Percentiles rank a stretch among this genome's conserved stretches.
phyloP scores from a whole-genome alignment of 2,888 invertebrate genomes.

The Tetropium fuscum region DNA sequence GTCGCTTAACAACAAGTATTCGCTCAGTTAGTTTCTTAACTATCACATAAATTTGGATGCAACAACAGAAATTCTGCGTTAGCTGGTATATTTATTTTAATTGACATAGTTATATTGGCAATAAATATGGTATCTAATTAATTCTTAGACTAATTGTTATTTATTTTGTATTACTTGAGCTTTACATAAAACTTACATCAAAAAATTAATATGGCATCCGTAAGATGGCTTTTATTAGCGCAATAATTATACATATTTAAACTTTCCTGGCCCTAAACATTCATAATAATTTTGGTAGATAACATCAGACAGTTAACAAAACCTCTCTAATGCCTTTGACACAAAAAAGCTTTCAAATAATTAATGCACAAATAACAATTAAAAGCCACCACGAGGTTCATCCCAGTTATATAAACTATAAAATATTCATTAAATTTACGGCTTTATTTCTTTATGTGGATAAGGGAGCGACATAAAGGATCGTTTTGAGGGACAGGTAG shows the following conservation, averaged over 20 bases:
- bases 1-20: too few species aligned
- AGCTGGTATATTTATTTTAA: too few species aligned
- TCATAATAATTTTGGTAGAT: constrained; percentile 18
- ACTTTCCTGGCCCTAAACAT: constrained; percentile 3
- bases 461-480: constrained; percentile 9
- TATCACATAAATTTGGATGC: too few species aligned
- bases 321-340: constrained; percentile 13
- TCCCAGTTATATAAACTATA: constrained; percentile 15
- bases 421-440: constrained; percentile 18
- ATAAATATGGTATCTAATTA: too few species aligned
- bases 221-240: background rate
- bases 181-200: background rate
- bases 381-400: constrained; percentile 10
- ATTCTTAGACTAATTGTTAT: too few species aligned
- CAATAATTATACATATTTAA: constrained; percentile 13
- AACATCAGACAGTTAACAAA: constrained; percentile 20
- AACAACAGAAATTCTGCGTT: too few species aligned
- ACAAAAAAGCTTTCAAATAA: constrained; percentile 18
- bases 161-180: background rate
- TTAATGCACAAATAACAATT: constrained; percentile 26
- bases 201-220: background rate
- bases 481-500: constrained; percentile 21
- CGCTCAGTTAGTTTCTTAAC: too few species aligned
- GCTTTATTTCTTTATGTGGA: constrained; percentile 9
- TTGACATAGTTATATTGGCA: too few species aligned